A percentile compares a stretch with the other conserved stretches of the same genome.
These are phyloP conservation scores for Danaus chrysippus DNA, from an alignment of 2,888 invertebrate species.

Conservation along the genomic window DNA sequence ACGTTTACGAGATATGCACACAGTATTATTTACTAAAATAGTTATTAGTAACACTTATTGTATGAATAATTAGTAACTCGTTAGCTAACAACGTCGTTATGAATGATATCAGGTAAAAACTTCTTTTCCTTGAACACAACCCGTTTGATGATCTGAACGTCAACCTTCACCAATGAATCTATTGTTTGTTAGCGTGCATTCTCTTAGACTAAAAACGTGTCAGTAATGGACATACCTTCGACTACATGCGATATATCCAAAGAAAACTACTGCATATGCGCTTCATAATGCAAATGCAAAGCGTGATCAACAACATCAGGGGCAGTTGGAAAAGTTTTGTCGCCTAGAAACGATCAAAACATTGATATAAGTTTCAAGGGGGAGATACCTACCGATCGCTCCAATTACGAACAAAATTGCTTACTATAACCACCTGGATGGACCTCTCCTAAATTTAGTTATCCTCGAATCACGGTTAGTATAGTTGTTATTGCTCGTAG, in stretches of 20 bases:
- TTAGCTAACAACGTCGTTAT: conserved; percentile 22
- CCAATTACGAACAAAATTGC: conserved; percentile 10
- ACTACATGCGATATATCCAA: conserved; percentile 80
- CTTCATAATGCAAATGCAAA: conserved; percentile 81
- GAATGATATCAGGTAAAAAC: conserved; percentile 3
- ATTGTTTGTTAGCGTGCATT: conserved; percentile 54
- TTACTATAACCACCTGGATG: conserved; percentile 2
- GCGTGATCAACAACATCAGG: conserved; percentile 80
- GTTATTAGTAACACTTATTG: conserved; percentile 20
- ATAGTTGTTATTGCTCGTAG: conserved; percentile 54
- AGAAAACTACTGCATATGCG: conserved; percentile 81
- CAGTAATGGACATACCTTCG: conserved; percentile 79
- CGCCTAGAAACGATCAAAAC: conserved; percentile 79
- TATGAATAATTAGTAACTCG: conserved; percentile 25
- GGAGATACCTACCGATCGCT: conserved; percentile 27
- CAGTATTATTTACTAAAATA: conserved; percentile 23
- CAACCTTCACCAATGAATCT: conserved; percentile 58
- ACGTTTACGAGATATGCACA: conserved; percentile 33
- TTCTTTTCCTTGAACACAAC: conserved; percentile 17
- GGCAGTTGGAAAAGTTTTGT: conserved; percentile 78
- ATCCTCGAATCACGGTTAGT: conserved; percentile 51
- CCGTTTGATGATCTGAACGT: conserved; percentile 22
- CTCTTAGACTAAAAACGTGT: conserved; percentile 63
- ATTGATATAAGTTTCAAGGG: conserved; percentile 58
- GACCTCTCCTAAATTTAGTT: background rate